phyloP scores from a whole-genome alignment of 2,113 vertebrate genomes.

The Rostratula benghalensis region DNA sequence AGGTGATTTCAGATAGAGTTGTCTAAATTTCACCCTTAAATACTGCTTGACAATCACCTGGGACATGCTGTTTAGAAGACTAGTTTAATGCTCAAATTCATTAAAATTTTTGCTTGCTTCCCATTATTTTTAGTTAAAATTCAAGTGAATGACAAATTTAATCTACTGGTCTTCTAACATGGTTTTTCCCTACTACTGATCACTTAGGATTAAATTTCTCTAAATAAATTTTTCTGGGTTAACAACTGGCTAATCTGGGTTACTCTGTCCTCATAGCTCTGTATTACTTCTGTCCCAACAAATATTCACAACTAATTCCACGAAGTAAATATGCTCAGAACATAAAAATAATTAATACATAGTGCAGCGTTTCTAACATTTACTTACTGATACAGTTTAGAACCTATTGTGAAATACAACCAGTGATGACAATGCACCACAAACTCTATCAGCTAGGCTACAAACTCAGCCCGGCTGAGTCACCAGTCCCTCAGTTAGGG shows the following conservation, averaged over 20 bases:
- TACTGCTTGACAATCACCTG: not conserved
- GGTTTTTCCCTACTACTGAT: not conserved
- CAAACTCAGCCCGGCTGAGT: not conserved
- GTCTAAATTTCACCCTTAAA: not conserved
- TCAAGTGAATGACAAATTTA: not conserved
- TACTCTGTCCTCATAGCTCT: not conserved
- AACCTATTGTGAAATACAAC: not conserved
- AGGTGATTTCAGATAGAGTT: not conserved
- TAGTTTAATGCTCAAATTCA: not conserved
- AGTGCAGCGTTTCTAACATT: not conserved
- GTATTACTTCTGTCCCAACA: not conserved
- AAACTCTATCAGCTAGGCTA: not conserved
- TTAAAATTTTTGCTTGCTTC: not conserved
- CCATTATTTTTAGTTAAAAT: not conserved
- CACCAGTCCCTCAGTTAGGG: not conserved
- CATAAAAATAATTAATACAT: not conserved
- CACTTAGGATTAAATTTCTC: not conserved
- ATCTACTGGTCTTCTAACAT: not conserved
- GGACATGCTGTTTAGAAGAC: not conserved
- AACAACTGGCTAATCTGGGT: not conserved
- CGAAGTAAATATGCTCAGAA: not conserved
- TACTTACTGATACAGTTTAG: not conserved
- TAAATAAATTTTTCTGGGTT: not conserved
- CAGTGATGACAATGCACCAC: not conserved
- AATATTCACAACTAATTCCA: not conserved